Conservation (phyloP, 1,140 invertebrate genomes). For the Neotoxoptera formosana region DNA sequence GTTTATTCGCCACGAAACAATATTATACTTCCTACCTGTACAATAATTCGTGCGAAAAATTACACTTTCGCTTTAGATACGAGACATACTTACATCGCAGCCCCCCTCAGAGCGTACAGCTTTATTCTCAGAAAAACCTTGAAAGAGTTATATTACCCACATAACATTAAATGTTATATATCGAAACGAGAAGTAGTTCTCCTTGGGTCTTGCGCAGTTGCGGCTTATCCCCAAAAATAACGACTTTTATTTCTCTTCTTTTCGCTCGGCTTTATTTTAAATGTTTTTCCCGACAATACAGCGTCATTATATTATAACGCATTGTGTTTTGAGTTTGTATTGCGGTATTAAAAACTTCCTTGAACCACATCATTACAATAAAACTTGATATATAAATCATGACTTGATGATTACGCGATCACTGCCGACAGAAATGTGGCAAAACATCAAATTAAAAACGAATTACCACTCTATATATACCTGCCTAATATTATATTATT, state of each 20-base stretch:
- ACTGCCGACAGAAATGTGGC: not conserved
- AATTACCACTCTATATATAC: not conserved
- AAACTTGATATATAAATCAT: not conserved
- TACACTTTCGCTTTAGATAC: not conserved
- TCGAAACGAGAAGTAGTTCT: not conserved
- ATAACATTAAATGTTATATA: not conserved
- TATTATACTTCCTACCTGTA: too few relatives aligned
- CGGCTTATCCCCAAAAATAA: slow-evolving; percentile 3
- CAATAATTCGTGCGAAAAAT: not conserved
- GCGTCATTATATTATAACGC: not conserved
- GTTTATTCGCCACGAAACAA: not conserved
- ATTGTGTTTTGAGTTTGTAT: not conserved
- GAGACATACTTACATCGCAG: not conserved
- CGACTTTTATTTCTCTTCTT: not conserved
- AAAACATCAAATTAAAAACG: slow-evolving; percentile 11
- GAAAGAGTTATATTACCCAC: not conserved
- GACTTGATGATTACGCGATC: not conserved
- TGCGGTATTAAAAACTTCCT: not conserved
- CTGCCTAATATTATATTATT: not conserved
- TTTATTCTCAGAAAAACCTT: not conserved
- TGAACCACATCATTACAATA: not conserved
- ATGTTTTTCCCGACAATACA: not conserved
- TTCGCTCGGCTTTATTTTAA: not conserved
- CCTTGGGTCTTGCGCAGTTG: not conserved
- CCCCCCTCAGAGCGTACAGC: not conserved